Conservation (phyloP, 2,888 invertebrate species). For the Argyresthia goedartella region DNA sequence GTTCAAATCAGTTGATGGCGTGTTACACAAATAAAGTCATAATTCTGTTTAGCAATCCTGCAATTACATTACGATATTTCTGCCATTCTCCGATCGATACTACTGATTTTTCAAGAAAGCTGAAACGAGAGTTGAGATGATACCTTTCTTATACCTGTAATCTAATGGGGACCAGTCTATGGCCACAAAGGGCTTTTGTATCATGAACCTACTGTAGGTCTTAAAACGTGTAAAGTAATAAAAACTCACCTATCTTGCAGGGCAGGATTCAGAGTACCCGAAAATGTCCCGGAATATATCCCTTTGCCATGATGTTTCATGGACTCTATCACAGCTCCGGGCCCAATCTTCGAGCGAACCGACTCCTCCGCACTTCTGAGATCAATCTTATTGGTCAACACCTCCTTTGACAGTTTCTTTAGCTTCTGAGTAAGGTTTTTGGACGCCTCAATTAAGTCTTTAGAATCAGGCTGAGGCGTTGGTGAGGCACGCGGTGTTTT, state of each 20-base stretch:
- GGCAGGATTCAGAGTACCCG: slow-evolving; percentile 93
- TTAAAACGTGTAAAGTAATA: no score
- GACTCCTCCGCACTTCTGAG: slow-evolving; percentile 59
- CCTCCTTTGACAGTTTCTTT: slow-evolving; percentile 90
- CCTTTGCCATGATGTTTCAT: slow-evolving; percentile 96
- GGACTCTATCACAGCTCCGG: slow-evolving; percentile 88
- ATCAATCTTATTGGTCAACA: slow-evolving; percentile 78
- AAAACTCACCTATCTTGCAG: slow-evolving; percentile 80
- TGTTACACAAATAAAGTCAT: no score
- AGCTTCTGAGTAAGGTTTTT: slow-evolving; percentile 92
- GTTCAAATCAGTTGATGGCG: no score
- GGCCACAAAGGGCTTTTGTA: no score
- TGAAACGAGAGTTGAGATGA: no score
- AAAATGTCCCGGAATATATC: slow-evolving; percentile 96
- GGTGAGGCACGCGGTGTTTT: slow-evolving; percentile 43
- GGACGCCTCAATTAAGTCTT: slow-evolving; percentile 89
- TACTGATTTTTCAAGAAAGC: no score
- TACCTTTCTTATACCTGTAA: no score
- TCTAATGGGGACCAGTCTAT: no score
- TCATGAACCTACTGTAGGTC: no score
- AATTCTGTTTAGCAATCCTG: no score
- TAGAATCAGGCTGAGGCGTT: slow-evolving; percentile 72
- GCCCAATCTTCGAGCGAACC: slow-evolving; percentile 55
- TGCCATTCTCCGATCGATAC: no score
- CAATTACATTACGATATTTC: no score